Evolutionary conservation across 2,113 vertebrate species (phyloP).

Genomic region (Aspidoscelis tigris): DNA sequence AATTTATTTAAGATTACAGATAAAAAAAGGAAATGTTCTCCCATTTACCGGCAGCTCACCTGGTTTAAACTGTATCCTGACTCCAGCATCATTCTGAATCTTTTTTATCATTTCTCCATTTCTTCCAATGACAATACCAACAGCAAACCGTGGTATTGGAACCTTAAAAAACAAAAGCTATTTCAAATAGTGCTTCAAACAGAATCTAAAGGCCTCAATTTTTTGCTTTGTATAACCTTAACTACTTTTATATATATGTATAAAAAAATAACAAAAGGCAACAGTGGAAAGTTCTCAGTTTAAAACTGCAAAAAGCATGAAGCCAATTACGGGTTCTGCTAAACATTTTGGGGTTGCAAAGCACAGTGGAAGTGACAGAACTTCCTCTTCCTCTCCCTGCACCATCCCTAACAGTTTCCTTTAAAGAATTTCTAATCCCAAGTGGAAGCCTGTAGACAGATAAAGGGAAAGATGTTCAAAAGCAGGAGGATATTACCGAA

Average conservation of each 20-base stretch:
- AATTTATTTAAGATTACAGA: slow-evolving; percentile 6
- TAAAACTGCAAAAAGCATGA: neutral
- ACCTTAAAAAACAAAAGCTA: slow-evolving; percentile 77
- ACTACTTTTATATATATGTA: neutral
- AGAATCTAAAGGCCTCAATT: neutral
- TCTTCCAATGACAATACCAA: slow-evolving; percentile 97
- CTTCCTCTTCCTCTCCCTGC: too few species aligned
- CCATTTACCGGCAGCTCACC: slow-evolving; percentile 68
- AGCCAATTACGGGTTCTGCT: neutral
- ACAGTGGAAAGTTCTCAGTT: neutral
- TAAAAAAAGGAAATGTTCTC: neutral
- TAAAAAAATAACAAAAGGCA: neutral
- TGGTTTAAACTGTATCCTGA: slow-evolving; percentile 98
- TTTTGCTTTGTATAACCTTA: neutral
- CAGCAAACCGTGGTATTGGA: slow-evolving; percentile 96
- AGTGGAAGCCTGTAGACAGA: too few species aligned
- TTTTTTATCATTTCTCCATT: slow-evolving; percentile 99
- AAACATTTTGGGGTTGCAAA: too few species aligned
- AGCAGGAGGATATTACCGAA: too few species aligned
- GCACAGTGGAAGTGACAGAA: too few species aligned
- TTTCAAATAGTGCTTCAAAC: neutral
- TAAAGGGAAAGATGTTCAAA: neutral
- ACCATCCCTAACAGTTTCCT: too few species aligned
- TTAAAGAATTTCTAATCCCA: too few species aligned
- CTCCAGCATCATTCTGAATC: slow-evolving; percentile 97